Base-by-base conservation (phyloP, 2,888 invertebrate species). In the Platycheirus albimanus region DNA sequence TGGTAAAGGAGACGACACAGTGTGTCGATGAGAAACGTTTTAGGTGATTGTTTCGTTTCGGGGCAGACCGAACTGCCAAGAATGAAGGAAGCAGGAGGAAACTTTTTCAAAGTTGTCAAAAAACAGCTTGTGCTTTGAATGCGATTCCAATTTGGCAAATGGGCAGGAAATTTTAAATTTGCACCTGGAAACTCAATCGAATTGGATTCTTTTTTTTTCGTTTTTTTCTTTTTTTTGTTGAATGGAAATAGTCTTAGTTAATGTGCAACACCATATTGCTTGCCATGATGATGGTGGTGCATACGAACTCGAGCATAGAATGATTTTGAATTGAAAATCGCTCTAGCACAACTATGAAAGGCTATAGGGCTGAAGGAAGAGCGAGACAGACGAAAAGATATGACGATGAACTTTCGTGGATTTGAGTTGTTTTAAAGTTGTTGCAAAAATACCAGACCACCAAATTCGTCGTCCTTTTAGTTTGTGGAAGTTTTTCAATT, bases 121-220 rank as follows among this genome's bases (percentile, higher is more conserved):
- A 45, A 52, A 36, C 24, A 20, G 10, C 49, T 52, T 38, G 19
- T 45, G 43, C 38, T 41, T 36, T 38, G 56, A 69, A 61, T 61
- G 56, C n/a, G 47, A 66, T 47, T 81, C 19, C 61, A 58, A 81
- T 77, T 63, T 71, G 49, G 36, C 66, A 77, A 52, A 52, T 81
- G 49, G 64, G 49, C 43, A 47, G 54, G 77, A 74, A 77, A 71
- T 61, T 49, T 52, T 15, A 47, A 52, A 76, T 69, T 69, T 67
- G 6, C 76, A 80, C 43, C 69, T 79, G 54, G 28, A 36, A 63
- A 15, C 52, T 45, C 75, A 13, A 20, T 45, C 1, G 45, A 45
- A 51, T 61, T n/a, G n/a, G 36, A 24, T 36, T 38, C 10, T 24
- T 20, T 43, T 10, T 64, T 51, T 47, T 47, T 24, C 11, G 5